Evolutionary conservation across 1,140 invertebrate species (phyloP), one percentile per base, ranked within the genome.

Genomic region (Leptinotarsa undecemlineata): DNA sequence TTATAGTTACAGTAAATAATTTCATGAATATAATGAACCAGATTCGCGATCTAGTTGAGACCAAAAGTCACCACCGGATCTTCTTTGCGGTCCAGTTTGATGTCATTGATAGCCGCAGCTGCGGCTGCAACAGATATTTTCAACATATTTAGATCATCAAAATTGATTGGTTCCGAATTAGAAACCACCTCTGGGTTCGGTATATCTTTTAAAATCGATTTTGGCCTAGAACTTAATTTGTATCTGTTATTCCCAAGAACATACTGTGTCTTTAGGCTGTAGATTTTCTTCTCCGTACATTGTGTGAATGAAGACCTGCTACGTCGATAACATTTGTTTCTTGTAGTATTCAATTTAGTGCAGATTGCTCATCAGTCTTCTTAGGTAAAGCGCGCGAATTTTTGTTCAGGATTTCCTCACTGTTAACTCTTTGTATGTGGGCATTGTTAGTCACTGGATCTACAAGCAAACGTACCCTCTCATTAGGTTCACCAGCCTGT

Each of bases 321-420:
- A 95, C 92, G 87, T 95, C 93, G 80, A 95, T 95, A 48, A 95
- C 93, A 88, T 94, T 94, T 66, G 94, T 95, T 86, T 95, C 93
- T 82, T 95, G 93, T 74, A 97, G 86, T 83, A 96, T 95, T 86
- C 91, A 91, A 83, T 91, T 95, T 26, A 96, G 87, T 17, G 94
- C 95, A 81, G 93, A 95, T 86, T 96, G 94, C 85, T 96, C 95
- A 85, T 96, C 94, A 74, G 90, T 90, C 80, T 94, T 93, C 83
- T 94, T 94, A 33, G 92, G 90, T 62, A 91, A 87, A 21, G 90
- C 90, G 82, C 88, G 90, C 19, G 88, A 86, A 84, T 90, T 90
- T 75, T 89, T 87, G 78, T 87, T 88, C 76, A 89, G 86, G 80
- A 89, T 88, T 84, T 91, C 90, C 79, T 92, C 91, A 78, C 91